Evolutionary conservation across 2,888 invertebrate genomes (phyloP), one percentile per base, ranked within the genome.

Genomic region (Synanthedon myopaeformis): DNA sequence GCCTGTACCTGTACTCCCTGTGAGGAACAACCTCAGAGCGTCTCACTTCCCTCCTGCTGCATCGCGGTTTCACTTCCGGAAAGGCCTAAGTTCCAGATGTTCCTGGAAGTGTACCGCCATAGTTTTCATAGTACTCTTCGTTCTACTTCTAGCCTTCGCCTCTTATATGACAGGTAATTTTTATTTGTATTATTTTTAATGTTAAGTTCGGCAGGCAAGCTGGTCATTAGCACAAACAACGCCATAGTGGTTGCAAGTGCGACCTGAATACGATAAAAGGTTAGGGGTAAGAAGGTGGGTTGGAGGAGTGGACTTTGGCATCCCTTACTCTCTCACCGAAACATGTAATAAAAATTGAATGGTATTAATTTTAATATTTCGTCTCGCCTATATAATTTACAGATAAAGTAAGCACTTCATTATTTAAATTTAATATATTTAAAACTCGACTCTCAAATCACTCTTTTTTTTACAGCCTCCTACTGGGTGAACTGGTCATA

Each of bases 41-140:
- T 91, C 92, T 69, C 93, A 93, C 81, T 94, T 93, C 75, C 91
- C 93, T 61, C 90, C 90, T 49, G 88, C 90, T 23, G 88, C 90
- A 63, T 93, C 93, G 65, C 90, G 95, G 69, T 94, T 95, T 87
- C 95, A 94, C 83, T 95, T 95, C 83, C 92, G 94, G 76, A 95
- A 96, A 89, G 94, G 94, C 66, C 89, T 95, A 68, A 92, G 94
- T 55, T 93, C 94, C 65, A 90, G 91, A 69, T 97, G 97, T 86
- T 94, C 95, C 60, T 97, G 97, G 95, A 94, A 94, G 82, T 95
- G 96, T 84, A 92, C 96, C 64, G 96, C 96, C 60, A 94, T 97
- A 75, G 92, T 94, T 64, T 93, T 96, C 76, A 93, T 96, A 74
- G 91, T 95, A 81, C 90, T 96, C 67, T 92, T 94, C 66, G 91